These are phyloP conservation scores for Noctua comes DNA, from an alignment of 2,888 invertebrate genomes.

Conservation along the genomic window DNA sequence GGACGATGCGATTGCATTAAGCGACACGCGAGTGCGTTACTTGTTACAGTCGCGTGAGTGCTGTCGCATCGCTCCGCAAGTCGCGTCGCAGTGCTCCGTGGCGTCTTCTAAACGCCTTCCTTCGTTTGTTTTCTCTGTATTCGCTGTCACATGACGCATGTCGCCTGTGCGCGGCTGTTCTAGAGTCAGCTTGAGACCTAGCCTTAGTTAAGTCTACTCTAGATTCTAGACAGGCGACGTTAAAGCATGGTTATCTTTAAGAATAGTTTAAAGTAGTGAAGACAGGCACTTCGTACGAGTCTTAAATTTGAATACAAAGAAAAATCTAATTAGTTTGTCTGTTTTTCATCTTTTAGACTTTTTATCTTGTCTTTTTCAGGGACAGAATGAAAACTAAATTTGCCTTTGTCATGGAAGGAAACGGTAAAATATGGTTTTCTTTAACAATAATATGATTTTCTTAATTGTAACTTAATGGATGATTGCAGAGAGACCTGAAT, in stretches of 20 bases:
- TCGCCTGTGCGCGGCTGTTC: not conserved
- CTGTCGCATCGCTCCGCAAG: not conserved
- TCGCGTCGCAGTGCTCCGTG: not conserved
- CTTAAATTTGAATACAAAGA: not conserved
- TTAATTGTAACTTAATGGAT: not conserved
- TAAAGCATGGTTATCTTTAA: not conserved
- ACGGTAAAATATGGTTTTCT: not conserved
- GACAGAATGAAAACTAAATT: slow-evolving; percentile 6
- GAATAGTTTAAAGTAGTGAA: not conserved
- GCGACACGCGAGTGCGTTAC: not conserved
- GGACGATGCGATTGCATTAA: not conserved
- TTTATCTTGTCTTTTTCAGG: slow-evolving; percentile 11
- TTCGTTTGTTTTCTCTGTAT: not conserved
- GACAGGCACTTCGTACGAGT: not conserved
- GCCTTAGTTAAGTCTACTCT: not conserved
- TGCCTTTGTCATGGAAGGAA: not conserved
- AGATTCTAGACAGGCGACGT: not conserved
- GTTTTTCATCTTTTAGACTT: not conserved
- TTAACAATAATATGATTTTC: not conserved
- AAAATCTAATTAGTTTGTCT: not conserved
- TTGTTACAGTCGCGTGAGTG: not conserved
- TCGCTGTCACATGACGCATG: not conserved
- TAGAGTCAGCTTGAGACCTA: not conserved
- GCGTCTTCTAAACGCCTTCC: not conserved
- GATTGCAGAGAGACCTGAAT: no score